Evolutionary conservation across 2,797 vertebrate species (phyloP).

Genomic region (Rhyacichthys aspro): DNA sequence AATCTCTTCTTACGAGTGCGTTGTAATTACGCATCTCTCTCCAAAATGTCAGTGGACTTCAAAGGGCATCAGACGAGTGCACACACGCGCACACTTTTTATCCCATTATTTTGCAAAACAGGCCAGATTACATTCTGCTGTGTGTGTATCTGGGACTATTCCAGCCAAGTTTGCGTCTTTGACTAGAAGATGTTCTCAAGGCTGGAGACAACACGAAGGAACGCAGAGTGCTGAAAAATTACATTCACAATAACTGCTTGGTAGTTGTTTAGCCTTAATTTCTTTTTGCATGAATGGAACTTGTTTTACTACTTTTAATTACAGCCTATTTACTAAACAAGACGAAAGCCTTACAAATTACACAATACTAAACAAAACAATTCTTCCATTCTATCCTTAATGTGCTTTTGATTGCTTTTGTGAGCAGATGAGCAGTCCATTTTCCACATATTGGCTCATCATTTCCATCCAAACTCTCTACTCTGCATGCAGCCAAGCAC

Average conservation of each 20-base stretch:
- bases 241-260: too few species aligned
- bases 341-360: conserved; percentile 4
- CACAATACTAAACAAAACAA: background rate
- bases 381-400: conserved; percentile 8
- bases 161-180: conserved; percentile 29
- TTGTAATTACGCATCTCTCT: conserved; percentile 49
- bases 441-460: conserved; percentile 39
- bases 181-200: conserved; percentile 24
- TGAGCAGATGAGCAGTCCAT: conserved; percentile 14
- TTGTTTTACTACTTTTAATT: too few species aligned
- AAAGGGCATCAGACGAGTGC: conserved; percentile 56
- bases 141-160: conserved; percentile 22
- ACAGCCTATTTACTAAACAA: background rate
- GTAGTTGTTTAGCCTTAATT: too few species aligned
- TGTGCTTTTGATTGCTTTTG: conserved; percentile 33
- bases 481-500: conserved; percentile 27
- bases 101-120: conserved; percentile 57
- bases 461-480: conserved; percentile 22
- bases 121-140: conserved; percentile 33
- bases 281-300: too few species aligned
- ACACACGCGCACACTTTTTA: conserved; percentile 38
- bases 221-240: too few species aligned
- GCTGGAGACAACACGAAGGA: background rate
- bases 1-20: background rate
- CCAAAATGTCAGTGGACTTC: conserved; percentile 65